Base-by-base conservation (phyloP, 2,113 vertebrate genomes). In the Paraplagusia blochii region DNA sequence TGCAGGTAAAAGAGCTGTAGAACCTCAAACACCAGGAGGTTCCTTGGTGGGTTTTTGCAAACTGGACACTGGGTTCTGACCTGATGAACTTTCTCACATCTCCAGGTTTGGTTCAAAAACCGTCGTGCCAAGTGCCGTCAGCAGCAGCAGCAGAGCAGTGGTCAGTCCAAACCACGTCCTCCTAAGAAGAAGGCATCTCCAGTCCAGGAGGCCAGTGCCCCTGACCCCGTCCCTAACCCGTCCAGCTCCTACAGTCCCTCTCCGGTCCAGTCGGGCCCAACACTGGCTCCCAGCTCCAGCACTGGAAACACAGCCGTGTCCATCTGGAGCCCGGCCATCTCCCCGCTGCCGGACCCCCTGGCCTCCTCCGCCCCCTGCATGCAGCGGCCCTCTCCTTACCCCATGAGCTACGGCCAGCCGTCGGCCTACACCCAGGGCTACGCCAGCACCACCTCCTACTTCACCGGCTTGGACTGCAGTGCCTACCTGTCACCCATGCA, bases 401-500 rank as follows among this genome's bases (percentile, higher is more conserved):
- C 90, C 4, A 86, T 91, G 85, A 86, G 91, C 76, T 94, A 94
- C 15, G 85, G 89, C 39, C 92, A 92, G 76, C 85, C 90, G 0
- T 78, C 89, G 0, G 73, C 89, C 44, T 94, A 93, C 54, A 70
- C 66, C 11, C 91, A 92, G 57, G 88, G 90, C 75, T 94, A 93
- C 12, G 81, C 85, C 3, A 86, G 90, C 49, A 91, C 92, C 7
- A 89, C 90, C 10, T 88, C 92, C 9, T 94, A 93, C 73, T 93
- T 93, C 81, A 91, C 89, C 1, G 90, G 92, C 60, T 84, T 93
- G 74, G 92, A 93, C 85, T 94, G 93, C 75, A 81, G 90, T 60
- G 87, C 93, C 53, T 94, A 94, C 87, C 88, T 94, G 36, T 94
- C 93, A 1, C 92, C 93, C 66, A 92, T 93, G 90, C 91, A 92